These are phyloP conservation scores for Drosophila borborema DNA, from an alignment of 2,888 invertebrate species.

Conservation along the genomic window DNA sequence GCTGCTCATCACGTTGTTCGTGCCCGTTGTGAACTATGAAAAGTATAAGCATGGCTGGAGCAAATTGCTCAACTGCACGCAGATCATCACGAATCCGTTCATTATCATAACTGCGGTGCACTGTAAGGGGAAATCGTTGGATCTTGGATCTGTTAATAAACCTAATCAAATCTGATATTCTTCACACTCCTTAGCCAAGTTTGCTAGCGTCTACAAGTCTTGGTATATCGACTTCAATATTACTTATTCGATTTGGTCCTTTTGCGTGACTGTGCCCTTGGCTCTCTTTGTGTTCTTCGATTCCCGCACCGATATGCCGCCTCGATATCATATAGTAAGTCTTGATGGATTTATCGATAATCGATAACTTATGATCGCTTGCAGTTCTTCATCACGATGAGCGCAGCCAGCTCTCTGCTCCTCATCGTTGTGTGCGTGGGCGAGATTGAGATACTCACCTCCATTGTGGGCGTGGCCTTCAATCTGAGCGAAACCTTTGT, in stretches of 20 bases:
- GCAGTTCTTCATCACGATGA: neutral
- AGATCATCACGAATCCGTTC: constrained; percentile 65
- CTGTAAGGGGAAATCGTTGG: constrained; percentile 46
- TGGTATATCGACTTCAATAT: constrained; percentile 24
- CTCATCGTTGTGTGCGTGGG: constrained; percentile 39
- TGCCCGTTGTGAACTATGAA: constrained; percentile 74
- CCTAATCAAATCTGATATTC: no score
- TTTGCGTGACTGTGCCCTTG: constrained; percentile 49
- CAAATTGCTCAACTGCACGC: constrained; percentile 76
- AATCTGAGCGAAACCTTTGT: constrained; percentile 38
- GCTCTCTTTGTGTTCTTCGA: constrained; percentile 29
- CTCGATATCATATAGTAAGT: constrained; percentile 50
- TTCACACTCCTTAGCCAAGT: constrained; percentile 25
- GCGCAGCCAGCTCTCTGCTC: constrained; percentile 13
- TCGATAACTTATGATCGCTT: neutral
- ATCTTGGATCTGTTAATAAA: neutral
- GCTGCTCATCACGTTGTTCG: constrained; percentile 38
- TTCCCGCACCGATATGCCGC: constrained; percentile 60
- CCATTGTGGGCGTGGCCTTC: constrained; percentile 42
- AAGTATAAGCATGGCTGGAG: constrained; percentile 79
- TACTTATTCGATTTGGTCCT: constrained; percentile 36
- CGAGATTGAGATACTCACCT: constrained; percentile 46
- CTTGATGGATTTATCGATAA: neutral
- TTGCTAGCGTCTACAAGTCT: neutral
- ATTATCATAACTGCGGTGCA: constrained; percentile 30